phyloP scores from a whole-genome alignment of 2,113 vertebrate genomes.

The Pionites leucogaster region DNA sequence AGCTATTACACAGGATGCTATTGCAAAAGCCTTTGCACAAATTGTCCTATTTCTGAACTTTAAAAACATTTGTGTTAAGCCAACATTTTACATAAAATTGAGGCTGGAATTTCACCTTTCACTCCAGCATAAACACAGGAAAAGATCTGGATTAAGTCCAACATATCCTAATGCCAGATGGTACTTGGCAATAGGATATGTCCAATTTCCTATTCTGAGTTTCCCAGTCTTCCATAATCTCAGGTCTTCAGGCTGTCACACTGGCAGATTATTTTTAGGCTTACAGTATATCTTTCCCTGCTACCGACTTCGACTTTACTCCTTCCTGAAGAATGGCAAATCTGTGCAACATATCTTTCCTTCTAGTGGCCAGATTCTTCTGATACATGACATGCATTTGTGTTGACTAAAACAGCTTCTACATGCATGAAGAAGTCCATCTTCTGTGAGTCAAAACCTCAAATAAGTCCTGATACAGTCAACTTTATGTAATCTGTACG shows the following conservation, averaged over 20 bases:
- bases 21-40: neutral
- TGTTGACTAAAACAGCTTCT: neutral
- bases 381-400: neutral
- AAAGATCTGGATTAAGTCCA: neutral
- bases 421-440: neutral
- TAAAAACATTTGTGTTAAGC: neutral
- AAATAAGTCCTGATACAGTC: neutral
- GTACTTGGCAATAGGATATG: accelerated
- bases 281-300: neutral
- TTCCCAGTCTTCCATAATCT: neutral
- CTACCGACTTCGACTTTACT: neutral
- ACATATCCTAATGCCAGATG: neutral
- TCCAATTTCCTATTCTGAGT: neutral
- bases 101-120: neutral
- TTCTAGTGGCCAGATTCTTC: neutral
- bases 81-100: neutral
- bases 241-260: neutral
- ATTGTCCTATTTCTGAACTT: neutral
- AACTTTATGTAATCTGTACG: neutral
- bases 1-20: neutral
- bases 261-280: neutral
- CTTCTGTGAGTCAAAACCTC: neutral
- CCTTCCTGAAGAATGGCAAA: neutral
- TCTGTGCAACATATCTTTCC: neutral
- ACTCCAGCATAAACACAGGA: neutral